phyloP scores from a whole-genome alignment of 2,113 vertebrate species.

The Chaenocephalus aceratus region DNA sequence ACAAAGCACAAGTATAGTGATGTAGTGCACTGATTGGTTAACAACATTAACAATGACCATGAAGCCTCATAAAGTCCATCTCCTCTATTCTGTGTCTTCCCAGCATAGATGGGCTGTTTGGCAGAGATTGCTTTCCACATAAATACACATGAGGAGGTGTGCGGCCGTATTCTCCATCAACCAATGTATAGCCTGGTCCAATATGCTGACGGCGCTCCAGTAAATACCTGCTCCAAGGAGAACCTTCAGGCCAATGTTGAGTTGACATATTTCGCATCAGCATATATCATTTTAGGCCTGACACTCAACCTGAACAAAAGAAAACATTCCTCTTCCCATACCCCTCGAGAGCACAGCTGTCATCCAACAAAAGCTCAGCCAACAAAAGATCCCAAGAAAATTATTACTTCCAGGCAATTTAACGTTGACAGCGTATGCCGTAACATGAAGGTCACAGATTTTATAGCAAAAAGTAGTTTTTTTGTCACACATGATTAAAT shows the following conservation, averaged over 20 bases:
- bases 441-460: slow-evolving; percentile 33
- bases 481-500: background rate
- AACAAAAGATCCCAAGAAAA: slow-evolving; percentile 38
- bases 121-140: slow-evolving; percentile 37
- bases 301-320: slow-evolving; percentile 38
- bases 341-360: slow-evolving; percentile 15
- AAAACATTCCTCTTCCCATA: slow-evolving; percentile 15
- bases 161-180: slow-evolving; percentile 34
- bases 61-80: slow-evolving; percentile 18
- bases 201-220: slow-evolving; percentile 59
- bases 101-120: slow-evolving; percentile 19
- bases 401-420: slow-evolving; percentile 40
- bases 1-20: background rate
- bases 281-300: slow-evolving; percentile 46
- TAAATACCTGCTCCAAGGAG: slow-evolving; percentile 50
- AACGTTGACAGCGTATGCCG: background rate
- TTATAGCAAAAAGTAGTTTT: background rate
- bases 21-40: background rate
- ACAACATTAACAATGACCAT: background rate
- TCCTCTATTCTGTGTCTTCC: background rate
- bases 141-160: slow-evolving; percentile 29
- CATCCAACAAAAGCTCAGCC: slow-evolving; percentile 16
- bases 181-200: slow-evolving; percentile 35
- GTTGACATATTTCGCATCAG: slow-evolving; percentile 61
- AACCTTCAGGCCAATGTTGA: slow-evolving; percentile 50